Evolutionary conservation across 2,888 invertebrate genomes (phyloP).

Genomic region (Furcula furcula): DNA sequence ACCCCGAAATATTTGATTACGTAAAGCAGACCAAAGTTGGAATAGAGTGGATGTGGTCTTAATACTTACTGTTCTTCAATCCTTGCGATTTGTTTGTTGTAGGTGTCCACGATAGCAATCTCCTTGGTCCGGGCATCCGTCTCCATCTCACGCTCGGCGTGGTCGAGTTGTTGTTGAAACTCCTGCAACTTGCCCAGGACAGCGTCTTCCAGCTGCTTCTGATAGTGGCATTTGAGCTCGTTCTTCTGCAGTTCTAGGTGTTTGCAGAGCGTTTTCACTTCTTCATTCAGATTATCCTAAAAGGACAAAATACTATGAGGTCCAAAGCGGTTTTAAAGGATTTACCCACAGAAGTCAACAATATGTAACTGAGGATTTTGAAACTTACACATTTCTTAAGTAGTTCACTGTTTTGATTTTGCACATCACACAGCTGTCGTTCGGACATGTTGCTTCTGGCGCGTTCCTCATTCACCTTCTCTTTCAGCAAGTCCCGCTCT

Average conservation of each 20-base stretch:
- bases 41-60: background rate
- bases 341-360: too few relatives aligned
- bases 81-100: constrained; percentile 86
- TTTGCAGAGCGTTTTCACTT: constrained; percentile 75
- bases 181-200: constrained; percentile 89
- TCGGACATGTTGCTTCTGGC: constrained; percentile 68
- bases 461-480: constrained; percentile 64
- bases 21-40: too few relatives aligned
- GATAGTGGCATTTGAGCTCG: constrained; percentile 88
- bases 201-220: constrained; percentile 90
- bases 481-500: constrained; percentile 58
- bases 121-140: constrained; percentile 85
- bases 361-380: too few relatives aligned
- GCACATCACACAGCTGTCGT: constrained; percentile 76
- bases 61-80: constrained; percentile 79
- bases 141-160: constrained; percentile 84
- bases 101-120: constrained; percentile 84
- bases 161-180: constrained; percentile 87
- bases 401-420: constrained; percentile 74
- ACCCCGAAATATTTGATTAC: too few relatives aligned
- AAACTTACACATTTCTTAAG: constrained; percentile 81
- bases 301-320: background rate
- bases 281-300: constrained; percentile 75
- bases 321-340: too few relatives aligned
- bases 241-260: constrained; percentile 84